Base-by-base conservation (phyloP, 2,797 vertebrate species). In the Gallinago solitaria region DNA sequence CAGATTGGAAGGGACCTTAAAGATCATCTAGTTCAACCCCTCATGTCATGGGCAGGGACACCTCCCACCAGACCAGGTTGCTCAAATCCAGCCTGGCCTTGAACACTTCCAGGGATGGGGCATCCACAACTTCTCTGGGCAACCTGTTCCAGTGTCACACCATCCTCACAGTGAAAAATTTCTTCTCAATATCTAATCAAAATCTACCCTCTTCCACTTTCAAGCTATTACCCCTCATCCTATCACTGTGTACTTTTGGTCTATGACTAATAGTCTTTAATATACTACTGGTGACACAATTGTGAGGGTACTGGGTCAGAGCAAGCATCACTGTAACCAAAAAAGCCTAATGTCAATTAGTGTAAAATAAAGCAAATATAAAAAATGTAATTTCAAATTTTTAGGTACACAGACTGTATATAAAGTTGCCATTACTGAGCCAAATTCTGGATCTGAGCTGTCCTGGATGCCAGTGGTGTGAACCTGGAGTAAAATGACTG, bases 331-430 rank as follows among this genome's bases (percentile, higher is more conserved):
- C 68, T 28, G 37, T 47, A 37, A 32, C 16, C 2, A 25, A 33
- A 57, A 91, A 80, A 53, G 14, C 57, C 15, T 27, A 37, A 67
- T 0, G 0, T 1, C 12, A 61, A 18, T 32, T 4, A 39, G 27
- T 12, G 5, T 61, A 45, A 67, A 67, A 45, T n/a, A 59, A 41
- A 77, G 8, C 27, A 70, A 64, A 51, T 2, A 3, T 15, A 16
- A 11, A 41, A 56, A 56, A 3, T 1, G 0, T 5, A 6, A 48
- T 48, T 83, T 39, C 48, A 19, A 9, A 16, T 47, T 59, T 33
- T 83, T 18, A 33, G 48, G 43, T 43, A 47, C 50, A n/a, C 3
- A 1, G 35, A 17, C 19, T 9, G 4, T 5, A 12, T 11, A 39
- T 50, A 24, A 90, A 81, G 57, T 56, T 13, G 3, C n/a, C 11